phyloP scores from a whole-genome alignment of 2,113 vertebrate species.

The Percina caprodes region DNA sequence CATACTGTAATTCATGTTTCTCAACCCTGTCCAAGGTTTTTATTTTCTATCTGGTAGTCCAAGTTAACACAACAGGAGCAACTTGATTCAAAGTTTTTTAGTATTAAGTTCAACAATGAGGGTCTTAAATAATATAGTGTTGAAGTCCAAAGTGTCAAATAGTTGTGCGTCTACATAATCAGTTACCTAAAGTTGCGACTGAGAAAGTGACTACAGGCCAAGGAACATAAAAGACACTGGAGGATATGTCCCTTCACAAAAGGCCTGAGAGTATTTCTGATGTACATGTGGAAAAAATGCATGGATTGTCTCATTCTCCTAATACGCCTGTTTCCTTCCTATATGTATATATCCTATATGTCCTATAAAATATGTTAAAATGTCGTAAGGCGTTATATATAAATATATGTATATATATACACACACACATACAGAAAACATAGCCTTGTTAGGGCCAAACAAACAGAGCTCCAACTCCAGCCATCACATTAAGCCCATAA shows the following conservation, averaged over 20 bases:
- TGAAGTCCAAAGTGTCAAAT: constrained; percentile 47
- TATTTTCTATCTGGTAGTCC: constrained; percentile 48
- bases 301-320: constrained; percentile 83
- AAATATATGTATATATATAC: constrained; percentile 13
- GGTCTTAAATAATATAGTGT: constrained; percentile 53
- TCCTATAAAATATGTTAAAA: constrained; percentile 71
- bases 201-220: constrained; percentile 64
- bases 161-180: constrained; percentile 33
- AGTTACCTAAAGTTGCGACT: constrained; percentile 32
- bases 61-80: constrained; percentile 50
- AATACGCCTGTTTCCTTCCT: constrained; percentile 62
- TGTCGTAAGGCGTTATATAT: constrained; percentile 77
- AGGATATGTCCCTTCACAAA: constrained; percentile 73
- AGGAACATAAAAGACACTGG: constrained; percentile 73
- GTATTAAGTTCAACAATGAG: constrained; percentile 39
- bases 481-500: constrained; percentile 42
- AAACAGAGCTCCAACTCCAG: constrained; percentile 48
- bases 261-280: constrained; percentile 80
- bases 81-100: constrained; percentile 43
- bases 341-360: background rate
- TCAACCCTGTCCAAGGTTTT: constrained; percentile 47
- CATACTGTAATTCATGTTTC: constrained; percentile 20
- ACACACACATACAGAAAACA: constrained; percentile 66
- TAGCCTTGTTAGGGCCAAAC: constrained; percentile 54
- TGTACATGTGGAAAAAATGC: constrained; percentile 54